phyloP scores from a whole-genome alignment of 2,888 invertebrate genomes.

The Pteria penguin region DNA sequence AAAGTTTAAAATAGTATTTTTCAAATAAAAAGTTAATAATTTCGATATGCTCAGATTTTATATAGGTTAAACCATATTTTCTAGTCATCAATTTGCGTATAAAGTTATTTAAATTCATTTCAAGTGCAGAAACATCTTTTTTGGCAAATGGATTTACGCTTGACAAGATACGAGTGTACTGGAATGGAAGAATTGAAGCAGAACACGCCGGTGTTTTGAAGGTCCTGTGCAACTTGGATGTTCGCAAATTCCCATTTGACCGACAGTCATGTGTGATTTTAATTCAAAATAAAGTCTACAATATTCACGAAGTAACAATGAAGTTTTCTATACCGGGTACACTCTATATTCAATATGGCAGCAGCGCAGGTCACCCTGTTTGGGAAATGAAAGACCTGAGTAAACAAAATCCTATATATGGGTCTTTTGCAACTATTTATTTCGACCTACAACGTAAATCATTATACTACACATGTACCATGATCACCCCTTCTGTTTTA shows the following conservation, averaged over 20 bases:
- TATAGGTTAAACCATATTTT: too few relatives aligned
- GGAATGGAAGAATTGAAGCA: not conserved
- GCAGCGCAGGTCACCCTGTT: not conserved
- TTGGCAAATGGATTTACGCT: not conserved
- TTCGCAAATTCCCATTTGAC: not conserved
- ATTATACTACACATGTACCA: slow-evolving; percentile 3
- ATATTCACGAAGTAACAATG: not conserved
- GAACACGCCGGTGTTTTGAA: not conserved
- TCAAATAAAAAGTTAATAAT: too few relatives aligned
- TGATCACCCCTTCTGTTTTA: not conserved
- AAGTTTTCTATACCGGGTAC: not conserved
- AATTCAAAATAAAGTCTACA: not conserved
- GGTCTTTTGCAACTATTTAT: not conserved
- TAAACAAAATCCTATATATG: not conserved
- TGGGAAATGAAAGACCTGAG: not conserved
- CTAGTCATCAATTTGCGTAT: not conserved
- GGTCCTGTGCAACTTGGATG: not conserved
- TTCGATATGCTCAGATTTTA: too few relatives aligned
- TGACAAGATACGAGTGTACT: not conserved
- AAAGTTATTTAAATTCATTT: not conserved
- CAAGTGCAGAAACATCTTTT: not conserved
- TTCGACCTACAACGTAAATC: not conserved
- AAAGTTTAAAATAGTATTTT: too few relatives aligned
- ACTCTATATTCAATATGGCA: not conserved
- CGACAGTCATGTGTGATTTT: not conserved